phyloP scores from a whole-genome alignment of 2,888 invertebrate species.

The Onthophagus sagittarius region DNA sequence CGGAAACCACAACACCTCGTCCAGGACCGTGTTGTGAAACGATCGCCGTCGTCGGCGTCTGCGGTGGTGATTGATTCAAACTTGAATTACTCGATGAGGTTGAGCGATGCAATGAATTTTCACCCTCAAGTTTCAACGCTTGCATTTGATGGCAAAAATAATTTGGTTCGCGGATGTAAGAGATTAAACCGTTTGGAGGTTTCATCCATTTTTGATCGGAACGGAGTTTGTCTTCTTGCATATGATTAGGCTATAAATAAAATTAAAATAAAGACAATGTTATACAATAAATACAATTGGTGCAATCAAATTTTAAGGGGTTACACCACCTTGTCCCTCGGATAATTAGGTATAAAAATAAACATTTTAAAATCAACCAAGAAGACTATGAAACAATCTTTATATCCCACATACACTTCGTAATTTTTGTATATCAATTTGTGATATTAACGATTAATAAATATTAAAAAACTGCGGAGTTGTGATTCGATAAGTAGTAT shows the following conservation, averaged over 20 bases:
- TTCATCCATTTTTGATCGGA: constrained; percentile 43
- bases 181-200: constrained; percentile 40
- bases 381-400: too few relatives aligned
- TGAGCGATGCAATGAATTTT: constrained; percentile 51
- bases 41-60: constrained; percentile 54
- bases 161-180: constrained; percentile 25
- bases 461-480: too few relatives aligned
- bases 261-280: too few relatives aligned
- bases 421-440: too few relatives aligned
- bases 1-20: constrained; percentile 33
- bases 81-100: constrained; percentile 54
- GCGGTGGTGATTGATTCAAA: constrained; percentile 54
- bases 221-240: constrained; percentile 61
- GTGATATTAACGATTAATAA: too few relatives aligned
- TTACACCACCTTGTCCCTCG: too few relatives aligned
- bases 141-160: constrained; percentile 51
- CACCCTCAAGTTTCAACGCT: constrained; percentile 50
- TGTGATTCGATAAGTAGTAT: too few relatives aligned
- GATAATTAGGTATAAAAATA: too few relatives aligned
- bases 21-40: constrained; percentile 37
- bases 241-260: constrained; percentile 55
- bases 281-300: too few relatives aligned
- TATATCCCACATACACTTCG: too few relatives aligned
- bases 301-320: too few relatives aligned
- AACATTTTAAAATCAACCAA: too few relatives aligned